Percentiles rank a stretch among this genome's conserved stretches.
Conservation (phyloP, 2,888 invertebrate genomes). For the Palloptera scutellata region DNA sequence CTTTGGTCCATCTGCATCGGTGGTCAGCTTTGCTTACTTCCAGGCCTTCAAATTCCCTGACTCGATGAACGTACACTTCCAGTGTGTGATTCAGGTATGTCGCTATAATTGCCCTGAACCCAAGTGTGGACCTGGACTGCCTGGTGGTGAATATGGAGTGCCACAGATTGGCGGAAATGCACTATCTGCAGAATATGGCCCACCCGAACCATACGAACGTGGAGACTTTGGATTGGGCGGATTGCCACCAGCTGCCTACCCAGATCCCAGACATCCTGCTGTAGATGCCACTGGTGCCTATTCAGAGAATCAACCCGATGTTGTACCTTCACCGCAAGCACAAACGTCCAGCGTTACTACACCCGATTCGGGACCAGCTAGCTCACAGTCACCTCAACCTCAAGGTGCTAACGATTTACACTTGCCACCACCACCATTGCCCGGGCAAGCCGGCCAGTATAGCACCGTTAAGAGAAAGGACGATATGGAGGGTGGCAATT, state of each 20-base stretch:
- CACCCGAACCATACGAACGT: constrained; percentile 65
- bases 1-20: constrained; percentile 92
- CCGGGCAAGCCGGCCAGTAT: constrained; percentile 79
- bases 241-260: constrained; percentile 82
- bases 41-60: constrained; percentile 97
- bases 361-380: constrained; percentile 69
- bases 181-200: constrained; percentile 72
- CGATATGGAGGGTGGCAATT: constrained; percentile 69
- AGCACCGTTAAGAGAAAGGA: constrained; percentile 86
- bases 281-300: constrained; percentile 83
- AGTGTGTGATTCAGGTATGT: constrained; percentile 94
- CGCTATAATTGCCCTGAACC: constrained; percentile 93
- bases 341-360: constrained; percentile 77
- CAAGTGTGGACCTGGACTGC: constrained; percentile 76
- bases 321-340: constrained; percentile 82
- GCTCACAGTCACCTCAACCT: constrained; percentile 65
- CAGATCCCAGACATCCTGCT: constrained; percentile 87
- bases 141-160: constrained; percentile 72
- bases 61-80: constrained; percentile 97
- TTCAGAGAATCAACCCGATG: constrained; percentile 82
- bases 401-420: constrained; percentile 74
- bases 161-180: constrained; percentile 68
- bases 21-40: constrained; percentile 94
- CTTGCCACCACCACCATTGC: constrained; percentile 84
- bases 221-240: constrained; percentile 78